Conservation (phyloP, 2,888 invertebrate species). For the Tortrix viridana region DNA sequence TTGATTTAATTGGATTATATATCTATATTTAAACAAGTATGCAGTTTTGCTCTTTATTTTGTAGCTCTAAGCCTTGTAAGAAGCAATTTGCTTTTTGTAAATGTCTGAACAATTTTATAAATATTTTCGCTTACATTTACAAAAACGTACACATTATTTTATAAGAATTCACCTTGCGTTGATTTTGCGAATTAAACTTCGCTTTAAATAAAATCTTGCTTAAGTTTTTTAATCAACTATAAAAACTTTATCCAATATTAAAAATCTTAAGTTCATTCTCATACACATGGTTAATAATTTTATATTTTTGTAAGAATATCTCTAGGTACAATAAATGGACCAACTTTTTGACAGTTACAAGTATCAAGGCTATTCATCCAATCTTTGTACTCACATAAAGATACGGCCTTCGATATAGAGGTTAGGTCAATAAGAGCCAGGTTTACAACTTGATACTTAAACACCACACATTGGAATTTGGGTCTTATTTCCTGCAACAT, state of each 20-base stretch:
- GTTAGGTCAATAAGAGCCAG: constrained; percentile 40
- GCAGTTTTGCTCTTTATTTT: too few relatives aligned
- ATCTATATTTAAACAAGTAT: too few relatives aligned
- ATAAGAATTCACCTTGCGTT: not conserved
- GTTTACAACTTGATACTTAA: constrained; percentile 30
- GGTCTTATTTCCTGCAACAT: not conserved
- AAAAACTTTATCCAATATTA: too few relatives aligned
- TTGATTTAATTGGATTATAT: too few relatives aligned
- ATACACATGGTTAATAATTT: too few relatives aligned
- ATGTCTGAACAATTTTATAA: not conserved
- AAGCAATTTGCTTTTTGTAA: not conserved
- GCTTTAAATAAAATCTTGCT: too few relatives aligned
- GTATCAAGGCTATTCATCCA: constrained; percentile 35
- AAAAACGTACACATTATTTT: not conserved
- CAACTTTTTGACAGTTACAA: not conserved
- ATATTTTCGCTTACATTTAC: not conserved
- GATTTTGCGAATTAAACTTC: too few relatives aligned
- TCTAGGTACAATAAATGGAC: too few relatives aligned
- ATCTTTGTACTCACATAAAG: constrained; percentile 39
- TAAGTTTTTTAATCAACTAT: too few relatives aligned
- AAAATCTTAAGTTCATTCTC: too few relatives aligned
- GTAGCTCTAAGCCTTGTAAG: too few relatives aligned
- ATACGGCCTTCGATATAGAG: constrained; percentile 42
- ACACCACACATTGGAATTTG: constrained; percentile 8
- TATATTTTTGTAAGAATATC: too few relatives aligned